Percentiles rank a stretch among this genome's conserved stretches.
These are phyloP conservation scores for Eulemur coronatus DNA, from an alignment of 2,797 vertebrate genomes.

Conservation along the genomic window DNA sequence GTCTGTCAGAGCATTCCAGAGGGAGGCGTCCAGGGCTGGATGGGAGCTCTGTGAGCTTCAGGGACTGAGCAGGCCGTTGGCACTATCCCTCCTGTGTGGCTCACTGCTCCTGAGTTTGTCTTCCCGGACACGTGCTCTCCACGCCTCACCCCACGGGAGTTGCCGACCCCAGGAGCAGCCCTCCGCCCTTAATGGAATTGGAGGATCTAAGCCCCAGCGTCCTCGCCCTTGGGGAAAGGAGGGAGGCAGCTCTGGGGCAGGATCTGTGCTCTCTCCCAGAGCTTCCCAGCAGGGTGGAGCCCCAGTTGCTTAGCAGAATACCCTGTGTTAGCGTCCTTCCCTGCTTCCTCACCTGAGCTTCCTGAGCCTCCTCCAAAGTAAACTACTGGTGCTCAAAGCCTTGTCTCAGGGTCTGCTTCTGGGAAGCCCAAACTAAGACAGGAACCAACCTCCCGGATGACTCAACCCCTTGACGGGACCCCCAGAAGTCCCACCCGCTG, in stretches of 20 bases:
- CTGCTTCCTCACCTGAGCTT: background rate
- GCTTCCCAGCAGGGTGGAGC: background rate
- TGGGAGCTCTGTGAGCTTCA: background rate
- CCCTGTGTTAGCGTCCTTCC: background rate
- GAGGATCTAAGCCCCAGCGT: background rate
- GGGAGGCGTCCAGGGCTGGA: background rate
- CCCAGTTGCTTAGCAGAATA: background rate
- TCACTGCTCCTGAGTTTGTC: background rate
- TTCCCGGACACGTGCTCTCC: background rate
- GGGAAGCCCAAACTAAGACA: background rate
- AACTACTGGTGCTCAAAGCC: background rate
- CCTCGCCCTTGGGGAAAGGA: rapidly evolving
- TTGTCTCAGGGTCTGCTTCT: background rate
- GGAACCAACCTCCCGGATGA: background rate
- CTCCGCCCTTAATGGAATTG: background rate
- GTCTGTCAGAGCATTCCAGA: background rate
- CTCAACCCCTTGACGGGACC: background rate
- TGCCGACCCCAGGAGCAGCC: background rate
- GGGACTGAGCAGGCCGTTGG: background rate
- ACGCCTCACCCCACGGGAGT: background rate
- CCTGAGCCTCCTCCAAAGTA: background rate
- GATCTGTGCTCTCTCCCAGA: background rate
- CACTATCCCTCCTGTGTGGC: rapidly evolving
- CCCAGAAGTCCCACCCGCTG: background rate
- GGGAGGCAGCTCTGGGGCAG: background rate